phyloP scores from a whole-genome alignment of 1,140 invertebrate species.

The Parapsyche elsis region DNA sequence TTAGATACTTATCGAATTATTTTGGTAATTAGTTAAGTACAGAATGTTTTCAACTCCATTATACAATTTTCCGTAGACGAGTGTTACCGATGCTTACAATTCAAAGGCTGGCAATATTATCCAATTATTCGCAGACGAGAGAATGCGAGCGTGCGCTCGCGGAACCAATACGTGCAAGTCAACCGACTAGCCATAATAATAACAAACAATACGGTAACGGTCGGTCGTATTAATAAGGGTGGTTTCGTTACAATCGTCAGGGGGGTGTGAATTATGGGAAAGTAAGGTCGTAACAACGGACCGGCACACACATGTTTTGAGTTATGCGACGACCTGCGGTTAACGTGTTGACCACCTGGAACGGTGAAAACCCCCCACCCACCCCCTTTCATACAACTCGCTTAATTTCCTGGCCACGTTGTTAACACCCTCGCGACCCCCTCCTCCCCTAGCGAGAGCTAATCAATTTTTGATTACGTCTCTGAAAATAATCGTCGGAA shows the following conservation, averaged over 20 bases:
- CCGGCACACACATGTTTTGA: conserved; percentile 8
- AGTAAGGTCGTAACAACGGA: conserved; percentile 30
- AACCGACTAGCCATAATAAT: background rate
- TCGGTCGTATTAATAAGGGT: conserved; percentile 38
- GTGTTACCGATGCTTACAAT: no score
- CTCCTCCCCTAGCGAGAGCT: background rate
- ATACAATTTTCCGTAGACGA: no score
- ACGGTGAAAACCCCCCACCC: background rate
- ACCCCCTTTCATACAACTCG: background rate
- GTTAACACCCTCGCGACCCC: conserved; percentile 3
- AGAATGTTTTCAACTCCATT: no score
- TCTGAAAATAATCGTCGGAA: conserved; percentile 26
- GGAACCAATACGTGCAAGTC: no score
- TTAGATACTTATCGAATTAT: no score
- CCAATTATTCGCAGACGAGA: no score
- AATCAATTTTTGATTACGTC: conserved; percentile 26
- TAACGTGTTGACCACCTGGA: conserved; percentile 33
- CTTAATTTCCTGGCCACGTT: conserved; percentile 27
- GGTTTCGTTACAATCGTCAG: conserved; percentile 42
- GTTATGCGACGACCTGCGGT: conserved; percentile 35
- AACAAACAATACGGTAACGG: conserved; percentile 26
- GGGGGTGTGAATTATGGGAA: conserved; percentile 37
- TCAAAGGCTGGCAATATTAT: no score
- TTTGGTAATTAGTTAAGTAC: no score
- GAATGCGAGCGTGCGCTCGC: background rate